Base-by-base conservation (phyloP, 2,797 vertebrate genomes). In the Champsocephalus esox region DNA sequence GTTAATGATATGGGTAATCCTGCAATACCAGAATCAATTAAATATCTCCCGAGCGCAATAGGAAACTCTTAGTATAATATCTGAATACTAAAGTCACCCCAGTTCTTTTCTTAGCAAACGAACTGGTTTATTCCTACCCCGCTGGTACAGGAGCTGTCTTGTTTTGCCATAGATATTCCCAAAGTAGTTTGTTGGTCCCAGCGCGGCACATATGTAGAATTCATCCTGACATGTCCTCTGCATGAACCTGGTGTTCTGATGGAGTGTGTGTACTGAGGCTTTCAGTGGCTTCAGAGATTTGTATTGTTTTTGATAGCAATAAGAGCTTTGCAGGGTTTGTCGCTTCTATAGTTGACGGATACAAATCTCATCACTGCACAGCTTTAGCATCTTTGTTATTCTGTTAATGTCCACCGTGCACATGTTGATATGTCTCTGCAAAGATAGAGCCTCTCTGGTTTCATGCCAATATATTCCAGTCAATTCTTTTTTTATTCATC, bases 11-110 rank as follows among this genome's bases (percentile, higher is more conserved):
- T 50, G 21, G 11, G 43, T 32, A 62, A 67, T 79, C 60, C 56
- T 70, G 46, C 9, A 63, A 44, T 14, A 70, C 49, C 45, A 28
- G n/a, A 80, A 66, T 9, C 16, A 54, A 76, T 56, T 71, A 49
- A 56, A 63, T 34, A 48, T 73, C 44, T 45, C 16, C 21, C 10
- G 2, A 10, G 54, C 28, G 21, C 21, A 72, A 66, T 21, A 38
- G n/a, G 8, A 8, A 63, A 38, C 8, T 38, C 34, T 38, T 38
- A 9, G 34, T 38, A 38, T 38, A 38, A 38, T 38, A 38, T 38
- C 32, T 63, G 21, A 55, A 41, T 16, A 46, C 38, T 16, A 17
- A 43, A 3, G 14, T 32, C 32, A 24, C 9, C 7, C 28, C 9
- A 32, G 48, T 2, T 60, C 3, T 9, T 8, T 13, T 59, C 45